These are phyloP conservation scores for Trichoplusia ni DNA, from an alignment of 1,140 invertebrate genomes.

Conservation along the genomic window DNA sequence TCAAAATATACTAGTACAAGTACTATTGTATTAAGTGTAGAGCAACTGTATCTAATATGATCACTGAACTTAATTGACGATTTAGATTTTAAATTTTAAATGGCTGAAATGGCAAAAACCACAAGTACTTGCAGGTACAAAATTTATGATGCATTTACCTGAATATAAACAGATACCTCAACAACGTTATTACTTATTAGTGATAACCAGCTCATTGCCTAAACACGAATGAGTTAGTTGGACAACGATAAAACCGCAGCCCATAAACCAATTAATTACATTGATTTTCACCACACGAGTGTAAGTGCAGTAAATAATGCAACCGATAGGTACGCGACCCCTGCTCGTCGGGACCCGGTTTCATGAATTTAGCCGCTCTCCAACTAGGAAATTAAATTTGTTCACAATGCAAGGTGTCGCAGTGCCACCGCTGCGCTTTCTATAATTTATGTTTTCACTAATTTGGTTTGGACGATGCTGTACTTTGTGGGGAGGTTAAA, in stretches of 20 bases:
- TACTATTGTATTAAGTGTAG: no score
- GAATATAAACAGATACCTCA: not conserved
- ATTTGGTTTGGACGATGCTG: slow-evolving; percentile 46
- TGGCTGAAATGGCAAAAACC: no score
- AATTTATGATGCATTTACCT: no score
- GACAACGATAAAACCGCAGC: slow-evolving; percentile 39
- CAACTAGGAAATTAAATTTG: slow-evolving; percentile 72
- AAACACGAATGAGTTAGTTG: not conserved
- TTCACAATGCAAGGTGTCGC: slow-evolving; percentile 53
- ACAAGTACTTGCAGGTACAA: no score
- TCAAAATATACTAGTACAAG: no score
- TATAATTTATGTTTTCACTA: slow-evolving; percentile 62
- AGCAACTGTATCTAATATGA: no score
- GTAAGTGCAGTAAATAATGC: slow-evolving; percentile 66
- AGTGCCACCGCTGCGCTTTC: slow-evolving; percentile 44
- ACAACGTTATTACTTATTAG: no score
- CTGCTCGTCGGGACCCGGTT: slow-evolving; percentile 36
- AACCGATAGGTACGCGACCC: slow-evolving; percentile 34
- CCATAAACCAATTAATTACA: slow-evolving; percentile 60
- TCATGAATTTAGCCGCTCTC: slow-evolving; percentile 56
- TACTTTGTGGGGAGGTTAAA: slow-evolving; percentile 19
- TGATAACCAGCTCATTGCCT: no score
- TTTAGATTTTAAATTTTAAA: no score
- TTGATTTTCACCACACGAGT: slow-evolving; percentile 49
- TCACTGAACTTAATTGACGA: no score